phyloP scores from a whole-genome alignment of 2,888 invertebrate genomes.

The Pimpla rufipes region DNA sequence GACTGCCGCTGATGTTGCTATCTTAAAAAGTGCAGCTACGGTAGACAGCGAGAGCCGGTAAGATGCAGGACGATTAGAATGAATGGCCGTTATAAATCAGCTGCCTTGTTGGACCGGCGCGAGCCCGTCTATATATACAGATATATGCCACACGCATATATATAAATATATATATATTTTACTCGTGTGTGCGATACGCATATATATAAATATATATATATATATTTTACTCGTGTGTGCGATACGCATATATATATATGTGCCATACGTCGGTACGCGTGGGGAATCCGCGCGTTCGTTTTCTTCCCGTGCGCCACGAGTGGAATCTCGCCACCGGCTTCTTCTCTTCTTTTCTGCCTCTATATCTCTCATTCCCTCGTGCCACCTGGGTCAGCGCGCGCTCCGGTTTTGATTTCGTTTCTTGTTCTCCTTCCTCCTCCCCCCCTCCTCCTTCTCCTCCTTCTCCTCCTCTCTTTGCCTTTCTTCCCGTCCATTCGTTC shows the following conservation, averaged over 20 bases:
- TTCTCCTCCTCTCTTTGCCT: constrained; percentile 45
- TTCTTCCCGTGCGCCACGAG: constrained; percentile 48
- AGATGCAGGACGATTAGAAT: constrained; percentile 83
- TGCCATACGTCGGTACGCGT: neutral
- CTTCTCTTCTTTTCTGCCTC: constrained; percentile 43
- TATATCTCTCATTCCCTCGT: constrained; percentile 51
- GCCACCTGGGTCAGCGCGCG: constrained; percentile 60
- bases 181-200: neutral
- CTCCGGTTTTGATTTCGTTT: constrained; percentile 64
- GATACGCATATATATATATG: constrained; percentile 9
- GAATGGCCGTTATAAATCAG: constrained; percentile 83
- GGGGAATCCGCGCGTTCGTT: constrained; percentile 26
- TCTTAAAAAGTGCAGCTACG: constrained; percentile 79
- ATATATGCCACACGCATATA: constrained; percentile 2
- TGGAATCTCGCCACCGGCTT: constrained; percentile 57
- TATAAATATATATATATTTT: constrained; percentile 16
- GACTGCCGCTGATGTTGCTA: constrained; percentile 70
- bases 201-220: constrained; percentile 29
- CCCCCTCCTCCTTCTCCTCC: constrained; percentile 41
- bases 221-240: constrained; percentile 1
- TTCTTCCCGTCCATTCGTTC: constrained; percentile 69
- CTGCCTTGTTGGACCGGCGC: constrained; percentile 78
- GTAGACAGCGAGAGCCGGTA: constrained; percentile 75
- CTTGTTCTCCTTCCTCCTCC: constrained; percentile 54
- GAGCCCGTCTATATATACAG: constrained; percentile 41